phyloP scores from a whole-genome alignment of 2,113 vertebrate species.

The Mormoops blainvillei region DNA sequence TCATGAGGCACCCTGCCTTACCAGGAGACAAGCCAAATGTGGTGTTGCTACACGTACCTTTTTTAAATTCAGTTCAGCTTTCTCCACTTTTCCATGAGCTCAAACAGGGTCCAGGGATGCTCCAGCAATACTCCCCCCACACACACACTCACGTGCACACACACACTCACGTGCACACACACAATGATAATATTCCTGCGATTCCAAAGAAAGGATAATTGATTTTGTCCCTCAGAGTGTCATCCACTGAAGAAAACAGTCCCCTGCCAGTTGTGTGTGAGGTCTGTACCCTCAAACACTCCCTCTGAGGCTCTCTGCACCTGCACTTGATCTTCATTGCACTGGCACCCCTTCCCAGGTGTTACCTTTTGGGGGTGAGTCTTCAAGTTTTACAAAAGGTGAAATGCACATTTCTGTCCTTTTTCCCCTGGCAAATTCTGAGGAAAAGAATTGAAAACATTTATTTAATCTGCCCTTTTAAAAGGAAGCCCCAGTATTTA shows the following conservation, averaged over 20 bases:
- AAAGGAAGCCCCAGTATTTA: not conserved
- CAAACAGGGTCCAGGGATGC: not conserved
- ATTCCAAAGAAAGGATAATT: not conserved
- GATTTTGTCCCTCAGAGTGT: not conserved
- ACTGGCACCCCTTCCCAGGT: not conserved
- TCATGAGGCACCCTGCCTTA: not conserved
- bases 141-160: too few species aligned
- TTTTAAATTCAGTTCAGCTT: not conserved
- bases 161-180: not conserved
- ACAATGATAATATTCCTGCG: not conserved
- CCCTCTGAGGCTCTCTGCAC: not conserved
- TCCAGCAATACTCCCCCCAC: not conserved
- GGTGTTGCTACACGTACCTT: not conserved
- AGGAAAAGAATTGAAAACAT: not conserved
- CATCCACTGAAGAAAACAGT: not conserved
- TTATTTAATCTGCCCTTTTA: not conserved
- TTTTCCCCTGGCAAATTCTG: not conserved
- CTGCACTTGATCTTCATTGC: not conserved
- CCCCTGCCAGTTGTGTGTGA: not conserved
- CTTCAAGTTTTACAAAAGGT: not conserved
- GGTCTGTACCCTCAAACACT: not conserved
- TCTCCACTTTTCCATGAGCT: not conserved
- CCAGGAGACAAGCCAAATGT: not conserved
- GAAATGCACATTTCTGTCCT: not conserved
- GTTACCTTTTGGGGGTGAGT: not conserved